A percentile compares a stretch with the other conserved stretches of the same genome.
Conservation (phyloP, 2,888 invertebrate genomes). For the Toxonevra muliebris region DNA sequence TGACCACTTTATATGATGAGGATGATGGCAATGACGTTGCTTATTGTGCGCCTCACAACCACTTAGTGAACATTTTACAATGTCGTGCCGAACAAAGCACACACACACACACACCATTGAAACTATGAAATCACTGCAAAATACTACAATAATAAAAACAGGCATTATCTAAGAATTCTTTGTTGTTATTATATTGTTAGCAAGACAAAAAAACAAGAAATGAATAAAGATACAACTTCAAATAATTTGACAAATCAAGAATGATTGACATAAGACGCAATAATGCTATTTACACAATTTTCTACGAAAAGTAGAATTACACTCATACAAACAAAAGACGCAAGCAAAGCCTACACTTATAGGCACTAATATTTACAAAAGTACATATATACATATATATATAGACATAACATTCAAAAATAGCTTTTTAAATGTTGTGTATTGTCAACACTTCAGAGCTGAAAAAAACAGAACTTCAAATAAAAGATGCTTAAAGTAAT, state of each 20-base stretch:
- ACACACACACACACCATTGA: no score
- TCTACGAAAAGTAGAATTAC: not conserved
- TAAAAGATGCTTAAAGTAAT: not conserved
- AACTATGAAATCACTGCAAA: not conserved
- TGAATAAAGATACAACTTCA: not conserved
- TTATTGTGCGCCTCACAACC: no score
- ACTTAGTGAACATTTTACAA: no score
- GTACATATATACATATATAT: not conserved
- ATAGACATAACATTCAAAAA: not conserved
- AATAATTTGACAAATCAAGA: slow-evolving; percentile 31
- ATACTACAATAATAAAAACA: not conserved
- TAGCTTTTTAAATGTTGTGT: not conserved
- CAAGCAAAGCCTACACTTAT: not conserved
- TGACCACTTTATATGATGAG: no score
- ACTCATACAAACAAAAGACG: slow-evolving; percentile 2
- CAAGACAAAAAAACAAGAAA: no score
- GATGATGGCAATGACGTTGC: no score
- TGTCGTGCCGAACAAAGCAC: not conserved
- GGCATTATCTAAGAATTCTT: not conserved
- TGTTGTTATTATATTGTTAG: no score
- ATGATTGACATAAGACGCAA: slow-evolving; percentile 40
- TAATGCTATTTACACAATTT: slow-evolving; percentile 41
- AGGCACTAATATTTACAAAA: not conserved
- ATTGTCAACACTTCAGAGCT: slow-evolving; percentile 11
- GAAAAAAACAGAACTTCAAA: not conserved